phyloP scores from a whole-genome alignment of 2,888 invertebrate species.

The Strigamia transsilvanica region DNA sequence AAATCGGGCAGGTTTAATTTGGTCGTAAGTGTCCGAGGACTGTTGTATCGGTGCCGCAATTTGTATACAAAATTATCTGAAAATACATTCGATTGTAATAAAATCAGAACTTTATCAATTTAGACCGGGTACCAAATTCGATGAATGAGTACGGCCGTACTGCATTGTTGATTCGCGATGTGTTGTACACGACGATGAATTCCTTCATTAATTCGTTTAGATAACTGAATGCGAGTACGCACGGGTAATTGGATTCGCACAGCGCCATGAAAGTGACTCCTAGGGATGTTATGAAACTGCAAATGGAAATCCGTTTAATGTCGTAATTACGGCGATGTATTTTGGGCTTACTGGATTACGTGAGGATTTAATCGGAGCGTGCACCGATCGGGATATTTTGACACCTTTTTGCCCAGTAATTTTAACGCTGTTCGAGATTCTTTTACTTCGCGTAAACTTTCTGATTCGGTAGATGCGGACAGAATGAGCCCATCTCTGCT shows the following conservation, averaged over 20 bases:
- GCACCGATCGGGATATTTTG: constrained; percentile 63
- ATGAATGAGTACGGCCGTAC: constrained; percentile 66
- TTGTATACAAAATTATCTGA: constrained; percentile 60
- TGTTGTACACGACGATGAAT: constrained; percentile 64
- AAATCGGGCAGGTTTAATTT: constrained; percentile 60
- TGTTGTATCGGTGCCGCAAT: constrained; percentile 60
- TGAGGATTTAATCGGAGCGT: constrained; percentile 62
- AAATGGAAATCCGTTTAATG: neutral
- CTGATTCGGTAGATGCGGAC: constrained; percentile 63
- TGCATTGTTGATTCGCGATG: constrained; percentile 61
- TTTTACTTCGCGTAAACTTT: constrained; percentile 61
- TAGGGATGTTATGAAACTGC: constrained; percentile 62
- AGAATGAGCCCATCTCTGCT: constrained; percentile 63
- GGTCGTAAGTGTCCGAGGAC: constrained; percentile 60
- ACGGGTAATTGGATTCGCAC: constrained; percentile 64
- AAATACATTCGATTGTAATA: neutral
- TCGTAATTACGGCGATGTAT: neutral
- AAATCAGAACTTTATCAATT: neutral
- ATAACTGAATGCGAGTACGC: constrained; percentile 66
- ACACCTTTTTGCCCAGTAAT: constrained; percentile 62
- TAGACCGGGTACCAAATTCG: constrained; percentile 64
- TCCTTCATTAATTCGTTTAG: constrained; percentile 65
- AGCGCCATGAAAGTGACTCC: constrained; percentile 64
- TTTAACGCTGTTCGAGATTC: constrained; percentile 62
- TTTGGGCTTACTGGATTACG: constrained; percentile 63